A percentile compares a stretch with the other conserved stretches of the same genome.
Conservation (phyloP, 2,888 invertebrate genomes). For the Caenorhabditis angaria region DNA sequence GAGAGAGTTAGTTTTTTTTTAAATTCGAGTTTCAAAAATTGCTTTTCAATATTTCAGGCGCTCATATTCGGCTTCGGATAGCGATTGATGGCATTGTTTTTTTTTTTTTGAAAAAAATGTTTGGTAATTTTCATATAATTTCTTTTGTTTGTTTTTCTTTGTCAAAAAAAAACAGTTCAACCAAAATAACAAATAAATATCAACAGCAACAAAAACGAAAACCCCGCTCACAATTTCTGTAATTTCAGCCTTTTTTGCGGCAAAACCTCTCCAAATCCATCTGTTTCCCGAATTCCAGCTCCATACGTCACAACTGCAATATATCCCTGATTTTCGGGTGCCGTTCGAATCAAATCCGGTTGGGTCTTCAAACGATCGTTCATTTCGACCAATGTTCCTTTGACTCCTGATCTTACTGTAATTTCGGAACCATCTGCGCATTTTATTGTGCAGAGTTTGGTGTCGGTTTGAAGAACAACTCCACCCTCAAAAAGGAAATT, state of each 20-base stretch:
- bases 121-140: no score
- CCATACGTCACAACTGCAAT: constrained; percentile 57
- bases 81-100: no score
- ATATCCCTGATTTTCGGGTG: constrained; percentile 58
- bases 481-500: constrained; percentile 42
- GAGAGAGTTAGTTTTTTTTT: no score
- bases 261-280: constrained; percentile 40
- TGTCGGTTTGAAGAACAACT: constrained; percentile 52
- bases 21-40: no score
- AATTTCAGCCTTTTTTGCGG: constrained; percentile 33
- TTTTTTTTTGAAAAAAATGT: no score
- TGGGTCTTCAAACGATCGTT: constrained; percentile 51
- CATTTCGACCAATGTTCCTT: constrained; percentile 53
- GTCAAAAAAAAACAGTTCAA: no score
- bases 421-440: constrained; percentile 52
- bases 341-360: constrained; percentile 56
- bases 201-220: neutral
- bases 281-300: constrained; percentile 51
- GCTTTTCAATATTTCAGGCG: no score
- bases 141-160: no score
- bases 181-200: constrained; percentile 6
- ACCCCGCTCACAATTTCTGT: neutral
- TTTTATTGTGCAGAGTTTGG: constrained; percentile 50
- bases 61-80: no score
- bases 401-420: constrained; percentile 51